Base-by-base conservation (phyloP, 2,797 vertebrate species). In the Enteromius mattozi region DNA sequence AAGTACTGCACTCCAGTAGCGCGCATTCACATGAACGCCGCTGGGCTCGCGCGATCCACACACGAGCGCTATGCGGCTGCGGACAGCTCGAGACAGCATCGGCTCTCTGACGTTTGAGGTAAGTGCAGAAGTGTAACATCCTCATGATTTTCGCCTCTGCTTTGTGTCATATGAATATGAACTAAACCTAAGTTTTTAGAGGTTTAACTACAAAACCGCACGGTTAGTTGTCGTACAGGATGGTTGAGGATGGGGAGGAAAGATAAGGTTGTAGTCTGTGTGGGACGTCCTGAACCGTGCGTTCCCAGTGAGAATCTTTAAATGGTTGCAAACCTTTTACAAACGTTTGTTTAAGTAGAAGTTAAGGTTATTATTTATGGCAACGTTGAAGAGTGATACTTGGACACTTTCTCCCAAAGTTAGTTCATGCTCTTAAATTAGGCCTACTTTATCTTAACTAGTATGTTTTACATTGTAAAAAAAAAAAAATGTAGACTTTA, bases 1-100 rank as follows among this genome's bases (percentile, higher is more conserved):
- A 84, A 79, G 76, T 79, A 49, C 51, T 79, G 82, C 66, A 16
- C 40, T 78, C 66, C 37, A 71, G 82, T 78, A 78, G 83, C 68
- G 76, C 83, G 75, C 83, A 65, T 49, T 72, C 76, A 63, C 83
- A 71, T 84, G 83, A 69, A 79, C 66, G 82, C 68, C 83, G 19
- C 75, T 47, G 76, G 63, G 75, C 63, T 77, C 82, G 82, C 74
- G 63, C 74, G 49, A 69, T 42, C 35, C 49, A 8, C 21, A 35
- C 70, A 16, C 14, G 83, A 79, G 76, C 83, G 54, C 76, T 79
- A 79, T 84, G 83, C 83, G 83, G 83, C 76, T 63, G 83, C 54
- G 42, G 68, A 63, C 65, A 72, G 40, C 68, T 77, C 76, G 75
- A 68, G 66, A 65, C 83, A 49, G 66, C 66, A 84, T 72, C 68